Evolutionary conservation across 2,888 invertebrate species (phyloP).

Genomic region (Phengaris alcon): DNA sequence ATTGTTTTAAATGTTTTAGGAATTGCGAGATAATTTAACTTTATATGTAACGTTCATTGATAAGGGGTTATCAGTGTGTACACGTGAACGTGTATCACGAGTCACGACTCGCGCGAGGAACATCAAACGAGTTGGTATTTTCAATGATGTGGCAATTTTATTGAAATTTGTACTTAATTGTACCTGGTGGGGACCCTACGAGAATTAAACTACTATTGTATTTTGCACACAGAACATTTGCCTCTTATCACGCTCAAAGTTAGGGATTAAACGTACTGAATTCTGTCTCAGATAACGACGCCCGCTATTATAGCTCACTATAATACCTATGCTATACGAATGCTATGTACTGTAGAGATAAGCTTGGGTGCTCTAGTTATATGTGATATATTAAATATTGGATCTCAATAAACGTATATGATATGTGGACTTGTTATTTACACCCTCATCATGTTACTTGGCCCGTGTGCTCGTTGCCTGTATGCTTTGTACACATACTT

Average conservation of each 20-base stretch:
- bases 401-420: slow-evolving; percentile 10
- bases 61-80: slow-evolving; percentile 9
- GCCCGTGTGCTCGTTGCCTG: slow-evolving; percentile 2
- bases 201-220: not conserved
- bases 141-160: too few relatives aligned
- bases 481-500: not conserved
- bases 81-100: too few relatives aligned
- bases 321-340: not conserved
- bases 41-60: not conserved
- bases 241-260: not conserved
- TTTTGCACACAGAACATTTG: not conserved
- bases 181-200: too few relatives aligned
- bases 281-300: not conserved
- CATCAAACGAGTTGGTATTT: not conserved
- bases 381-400: not conserved
- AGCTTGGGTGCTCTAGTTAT: slow-evolving; percentile 9
- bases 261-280: not conserved
- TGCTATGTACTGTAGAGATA: not conserved
- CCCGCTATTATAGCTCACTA: not conserved
- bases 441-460: not conserved
- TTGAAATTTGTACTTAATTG: too few relatives aligned
- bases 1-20: not conserved
- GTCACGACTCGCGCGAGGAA: not conserved
- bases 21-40: not conserved
- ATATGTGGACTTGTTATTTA: slow-evolving; percentile 18